Conservation (phyloP, 30 jellyfish, hydroid and myxozoan species). For the Hydra vulgaris region DNA sequence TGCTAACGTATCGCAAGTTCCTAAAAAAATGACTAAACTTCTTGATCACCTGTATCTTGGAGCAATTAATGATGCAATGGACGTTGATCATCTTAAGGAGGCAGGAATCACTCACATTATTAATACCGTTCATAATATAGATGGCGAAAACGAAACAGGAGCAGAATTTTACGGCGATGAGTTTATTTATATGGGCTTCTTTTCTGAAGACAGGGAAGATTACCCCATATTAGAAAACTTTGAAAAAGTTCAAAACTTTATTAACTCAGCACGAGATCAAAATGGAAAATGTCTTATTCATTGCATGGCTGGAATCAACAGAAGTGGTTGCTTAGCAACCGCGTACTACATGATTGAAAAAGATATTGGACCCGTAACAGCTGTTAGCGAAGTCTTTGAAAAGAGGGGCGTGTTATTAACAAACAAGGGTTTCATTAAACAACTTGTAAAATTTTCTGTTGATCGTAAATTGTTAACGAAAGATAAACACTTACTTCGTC, state of each 20-base stretch:
- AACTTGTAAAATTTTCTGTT: conserved; percentile 22
- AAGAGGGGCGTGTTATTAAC: conserved; percentile 28
- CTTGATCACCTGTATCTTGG: conserved; percentile 22
- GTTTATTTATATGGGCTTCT: conserved; percentile 14
- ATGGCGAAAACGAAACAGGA: conserved; percentile 2
- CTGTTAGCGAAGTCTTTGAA: conserved; percentile 16
- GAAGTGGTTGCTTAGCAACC: conserved; percentile 37
- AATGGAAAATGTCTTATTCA: conserved; percentile 21
- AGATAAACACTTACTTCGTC: conserved; percentile 8
- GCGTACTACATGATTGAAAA: conserved; percentile 15
- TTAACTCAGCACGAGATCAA: conserved; percentile 4
- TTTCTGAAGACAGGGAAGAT: conserved; percentile 19
- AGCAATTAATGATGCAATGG: conserved; percentile 10
- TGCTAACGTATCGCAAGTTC: neutral
- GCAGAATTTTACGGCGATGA: conserved; percentile 26
- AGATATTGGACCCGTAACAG: conserved; percentile 30
- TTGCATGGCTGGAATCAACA: conserved; percentile 37
- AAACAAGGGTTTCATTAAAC: conserved; percentile 28
- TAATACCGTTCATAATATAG: conserved; percentile 14
- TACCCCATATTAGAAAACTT: conserved; percentile 23
- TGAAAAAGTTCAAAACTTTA: conserved; percentile 9
- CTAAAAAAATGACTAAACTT: conserved; percentile 13
- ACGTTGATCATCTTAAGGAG: conserved; percentile 8
- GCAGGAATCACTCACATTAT: conserved; percentile 29
- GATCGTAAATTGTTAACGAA: conserved; percentile 6